Percentiles rank a stretch among this genome's conserved stretches.
These are phyloP conservation scores for Chironex yamaguchii DNA, from an alignment of 30 jellyfish, hydroid and myxozoan species.

Conservation along the genomic window DNA sequence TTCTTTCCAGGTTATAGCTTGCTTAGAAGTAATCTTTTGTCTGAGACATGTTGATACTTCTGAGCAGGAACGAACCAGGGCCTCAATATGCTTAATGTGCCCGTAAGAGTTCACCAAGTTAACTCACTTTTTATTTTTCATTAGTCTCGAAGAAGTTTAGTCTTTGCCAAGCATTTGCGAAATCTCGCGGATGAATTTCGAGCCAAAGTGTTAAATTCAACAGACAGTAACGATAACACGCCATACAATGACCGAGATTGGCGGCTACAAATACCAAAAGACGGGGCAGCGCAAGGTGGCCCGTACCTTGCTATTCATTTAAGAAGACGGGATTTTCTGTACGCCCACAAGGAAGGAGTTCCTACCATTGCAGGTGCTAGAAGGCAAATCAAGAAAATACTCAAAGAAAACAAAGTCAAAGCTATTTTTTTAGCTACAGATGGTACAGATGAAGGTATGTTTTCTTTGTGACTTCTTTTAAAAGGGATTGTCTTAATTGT, in stretches of 20 bases:
- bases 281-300: conserved; percentile 93
- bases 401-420: conserved; percentile 70
- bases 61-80: no score
- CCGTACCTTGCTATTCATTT: conserved; percentile 87
- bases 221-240: conserved; percentile 78
- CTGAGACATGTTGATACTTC: no score
- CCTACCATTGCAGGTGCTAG: conserved; percentile 86
- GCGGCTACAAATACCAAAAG: conserved; percentile 89
- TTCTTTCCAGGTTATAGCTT: no score
- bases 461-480: no score
- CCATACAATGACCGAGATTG: conserved; percentile 85
- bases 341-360: conserved; percentile 80
- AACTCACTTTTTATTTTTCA: no score
- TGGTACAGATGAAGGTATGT: conserved; percentile 79
- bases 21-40: no score
- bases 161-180: conserved; percentile 87
- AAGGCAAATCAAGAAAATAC: conserved; percentile 56
- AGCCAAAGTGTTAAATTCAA: conserved; percentile 67
- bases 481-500: no score
- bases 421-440: conserved; percentile 84
- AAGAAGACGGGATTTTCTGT: conserved; percentile 89
- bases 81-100: no score
- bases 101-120: no score
- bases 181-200: conserved; percentile 82
- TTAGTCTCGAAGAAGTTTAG: conserved; percentile 96